These are phyloP conservation scores for Macrostomum lignano DNA, from an alignment of 1,140 invertebrate species.

Conservation along the genomic window DNA sequence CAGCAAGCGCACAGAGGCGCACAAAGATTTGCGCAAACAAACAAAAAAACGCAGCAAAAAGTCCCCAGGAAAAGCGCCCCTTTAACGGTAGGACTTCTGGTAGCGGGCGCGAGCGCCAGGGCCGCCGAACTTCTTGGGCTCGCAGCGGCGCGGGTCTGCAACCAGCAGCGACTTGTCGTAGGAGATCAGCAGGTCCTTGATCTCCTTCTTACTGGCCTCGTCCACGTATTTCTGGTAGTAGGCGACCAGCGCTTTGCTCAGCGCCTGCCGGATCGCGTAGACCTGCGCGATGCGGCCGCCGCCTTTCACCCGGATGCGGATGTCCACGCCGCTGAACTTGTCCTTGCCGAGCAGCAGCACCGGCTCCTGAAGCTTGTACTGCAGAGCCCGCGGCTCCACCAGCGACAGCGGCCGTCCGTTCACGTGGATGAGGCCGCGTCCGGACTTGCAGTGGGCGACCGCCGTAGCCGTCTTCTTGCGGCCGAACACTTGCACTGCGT, in stretches of 20 bases:
- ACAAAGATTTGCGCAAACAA: too few relatives aligned
- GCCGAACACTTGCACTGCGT: too few relatives aligned
- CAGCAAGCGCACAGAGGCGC: too few relatives aligned
- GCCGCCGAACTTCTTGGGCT: conserved; percentile 99
- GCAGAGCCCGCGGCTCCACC: conserved; percentile 68
- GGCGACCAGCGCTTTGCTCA: conserved; percentile 81
- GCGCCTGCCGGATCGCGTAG: conserved; percentile 82
- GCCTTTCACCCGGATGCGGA: conserved; percentile 77
- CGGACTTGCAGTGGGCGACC: conserved; percentile 84
- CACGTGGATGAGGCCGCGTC: conserved; percentile 62
- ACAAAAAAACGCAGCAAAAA: too few relatives aligned
- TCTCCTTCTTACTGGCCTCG: conserved; percentile 93
- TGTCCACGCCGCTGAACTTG: conserved; percentile 68
- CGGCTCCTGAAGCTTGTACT: conserved; percentile 76
- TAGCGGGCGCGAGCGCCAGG: conserved; percentile 91
- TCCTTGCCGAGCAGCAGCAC: conserved; percentile 80
- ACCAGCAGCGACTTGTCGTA: conserved; percentile 88
- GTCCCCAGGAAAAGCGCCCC: too few relatives aligned
- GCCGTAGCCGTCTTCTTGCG: conserved; percentile 99
- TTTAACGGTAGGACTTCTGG: conserved; percentile 56
- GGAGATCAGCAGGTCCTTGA: conserved; percentile 84
- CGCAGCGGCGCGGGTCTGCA: conserved; percentile 84
- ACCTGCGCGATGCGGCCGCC: conserved; percentile 94
- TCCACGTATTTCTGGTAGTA: conserved; percentile 79
- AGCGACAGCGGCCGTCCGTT: conserved; percentile 81